Evolutionary conservation across 2,888 invertebrate species (phyloP).

Genomic region (Drosophila histrio): DNA sequence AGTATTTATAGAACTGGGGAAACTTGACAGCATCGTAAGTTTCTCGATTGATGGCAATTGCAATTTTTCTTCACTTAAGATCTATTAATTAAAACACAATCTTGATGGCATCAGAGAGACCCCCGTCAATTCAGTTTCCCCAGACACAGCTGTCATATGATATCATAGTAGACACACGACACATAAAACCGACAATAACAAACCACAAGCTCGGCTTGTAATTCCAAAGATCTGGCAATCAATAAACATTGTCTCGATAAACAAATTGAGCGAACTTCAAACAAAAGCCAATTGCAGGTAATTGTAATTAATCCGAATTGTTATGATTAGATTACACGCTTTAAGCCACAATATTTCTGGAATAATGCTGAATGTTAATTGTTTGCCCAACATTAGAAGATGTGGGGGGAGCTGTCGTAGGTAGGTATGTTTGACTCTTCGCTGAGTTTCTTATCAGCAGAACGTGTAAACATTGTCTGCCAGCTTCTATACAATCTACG

Average conservation of each 20-base stretch:
- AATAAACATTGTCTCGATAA: conserved; percentile 31
- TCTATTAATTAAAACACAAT: conserved; percentile 39
- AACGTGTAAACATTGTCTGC: conserved; percentile 51
- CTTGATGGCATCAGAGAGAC: conserved; percentile 31
- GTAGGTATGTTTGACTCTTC: not conserved
- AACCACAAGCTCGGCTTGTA: conserved; percentile 8
- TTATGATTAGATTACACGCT: conserved; percentile 33
- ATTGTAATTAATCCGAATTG: not conserved
- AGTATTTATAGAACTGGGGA: not conserved
- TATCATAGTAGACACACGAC: conserved; percentile 33
- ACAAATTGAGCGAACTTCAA: conserved; percentile 38
- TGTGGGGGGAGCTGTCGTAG: not conserved
- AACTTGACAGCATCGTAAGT: not conserved
- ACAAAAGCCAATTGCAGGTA: conserved; percentile 10
- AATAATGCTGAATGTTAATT: conserved; percentile 12
- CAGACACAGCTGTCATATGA: conserved; percentile 46
- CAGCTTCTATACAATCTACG: conserved; percentile 29
- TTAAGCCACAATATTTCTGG: not conserved
- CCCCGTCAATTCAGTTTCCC: conserved; percentile 12
- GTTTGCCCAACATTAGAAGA: conserved; percentile 13
- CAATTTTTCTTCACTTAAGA: not conserved
- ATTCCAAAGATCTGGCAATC: conserved; percentile 26
- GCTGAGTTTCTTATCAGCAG: conserved; percentile 47
- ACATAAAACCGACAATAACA: not conserved
- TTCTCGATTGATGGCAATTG: not conserved